Percentiles rank a stretch among this genome's conserved stretches.
phyloP scores from a whole-genome alignment of 2,888 invertebrate genomes.

The Perithous albicinctus region DNA sequence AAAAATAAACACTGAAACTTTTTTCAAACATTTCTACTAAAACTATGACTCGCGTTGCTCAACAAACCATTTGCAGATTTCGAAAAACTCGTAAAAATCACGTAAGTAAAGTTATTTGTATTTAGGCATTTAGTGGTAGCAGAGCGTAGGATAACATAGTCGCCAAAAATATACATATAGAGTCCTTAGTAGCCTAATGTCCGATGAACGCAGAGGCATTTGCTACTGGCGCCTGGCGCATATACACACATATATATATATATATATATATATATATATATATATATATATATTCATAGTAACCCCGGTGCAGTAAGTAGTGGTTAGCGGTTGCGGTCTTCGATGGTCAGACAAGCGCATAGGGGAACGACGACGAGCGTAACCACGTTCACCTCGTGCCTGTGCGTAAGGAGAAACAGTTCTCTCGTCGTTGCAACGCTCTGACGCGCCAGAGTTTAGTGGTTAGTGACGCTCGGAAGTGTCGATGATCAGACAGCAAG shows the following conservation, averaged over 20 bases:
- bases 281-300: slow-evolving; percentile 4
- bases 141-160: background rate
- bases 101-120: background rate
- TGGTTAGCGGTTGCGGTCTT: slow-evolving; percentile 71
- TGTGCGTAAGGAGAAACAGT: slow-evolving; percentile 61
- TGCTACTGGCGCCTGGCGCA: slow-evolving; percentile 42
- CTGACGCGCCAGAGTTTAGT: slow-evolving; percentile 23
- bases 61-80: background rate
- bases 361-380: slow-evolving; percentile 53
- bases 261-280: too few relatives aligned
- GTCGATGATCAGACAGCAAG: slow-evolving; percentile 44
- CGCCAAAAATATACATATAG: background rate
- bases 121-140: background rate
- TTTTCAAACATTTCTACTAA: background rate
- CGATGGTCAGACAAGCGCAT: slow-evolving; percentile 68
- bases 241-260: too few relatives aligned
- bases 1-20: too few relatives aligned
- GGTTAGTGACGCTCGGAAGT: slow-evolving; percentile 49
- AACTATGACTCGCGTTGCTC: background rate
- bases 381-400: slow-evolving; percentile 53
- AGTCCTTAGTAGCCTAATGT: slow-evolving; percentile 30
- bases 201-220: slow-evolving; percentile 42
- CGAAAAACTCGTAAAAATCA: background rate
- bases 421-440: slow-evolving; percentile 19
- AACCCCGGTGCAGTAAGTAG: slow-evolving; percentile 56